A percentile compares a stretch with the other conserved stretches of the same genome.
phyloP scores from a whole-genome alignment of 1,140 invertebrate species.

The Pararge aegeria region DNA sequence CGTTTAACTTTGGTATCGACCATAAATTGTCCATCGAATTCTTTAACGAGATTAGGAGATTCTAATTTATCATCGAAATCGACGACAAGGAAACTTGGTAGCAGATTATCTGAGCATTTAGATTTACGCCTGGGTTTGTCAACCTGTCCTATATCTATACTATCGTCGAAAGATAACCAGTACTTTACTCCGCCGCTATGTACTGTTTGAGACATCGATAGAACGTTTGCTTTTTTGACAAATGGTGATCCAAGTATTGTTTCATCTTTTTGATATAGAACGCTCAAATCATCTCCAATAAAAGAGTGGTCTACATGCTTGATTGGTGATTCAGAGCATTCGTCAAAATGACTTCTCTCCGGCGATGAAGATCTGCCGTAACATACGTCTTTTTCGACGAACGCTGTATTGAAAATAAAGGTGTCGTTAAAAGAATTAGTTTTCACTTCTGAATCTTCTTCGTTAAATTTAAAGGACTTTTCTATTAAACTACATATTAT shows the following conservation, averaged over 20 bases:
- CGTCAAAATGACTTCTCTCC: conserved; percentile 37
- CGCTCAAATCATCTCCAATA: conserved; percentile 33
- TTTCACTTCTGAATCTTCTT: neutral
- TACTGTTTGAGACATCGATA: conserved; percentile 65
- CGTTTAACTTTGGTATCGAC: neutral
- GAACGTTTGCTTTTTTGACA: conserved; percentile 45
- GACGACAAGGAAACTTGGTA: conserved; percentile 53
- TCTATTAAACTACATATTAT: conserved; percentile 25
- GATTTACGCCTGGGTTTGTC: conserved; percentile 15
- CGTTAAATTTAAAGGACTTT: conserved; percentile 14
- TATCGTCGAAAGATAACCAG: conserved; percentile 72
- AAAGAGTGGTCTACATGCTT: conserved; percentile 33
- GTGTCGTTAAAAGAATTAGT: conserved; percentile 37
- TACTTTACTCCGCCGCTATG: conserved; percentile 68
- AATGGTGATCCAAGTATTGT: conserved; percentile 54
- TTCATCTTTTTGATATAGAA: conserved; percentile 53
- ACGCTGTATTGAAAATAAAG: conserved; percentile 56
- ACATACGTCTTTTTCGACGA: conserved; percentile 39
- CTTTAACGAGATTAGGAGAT: conserved; percentile 5
- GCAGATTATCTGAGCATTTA: conserved; percentile 35
- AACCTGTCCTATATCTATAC: conserved; percentile 16
- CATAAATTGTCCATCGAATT: conserved; percentile 2
- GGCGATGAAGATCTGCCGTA: conserved; percentile 40
- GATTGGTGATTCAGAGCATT: conserved; percentile 50
- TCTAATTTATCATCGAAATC: conserved; percentile 31